Percentiles rank a stretch among this genome's conserved stretches.
These are phyloP conservation scores for Amphiprion percula DNA, from an alignment of 2,113 vertebrate species.

Conservation along the genomic window DNA sequence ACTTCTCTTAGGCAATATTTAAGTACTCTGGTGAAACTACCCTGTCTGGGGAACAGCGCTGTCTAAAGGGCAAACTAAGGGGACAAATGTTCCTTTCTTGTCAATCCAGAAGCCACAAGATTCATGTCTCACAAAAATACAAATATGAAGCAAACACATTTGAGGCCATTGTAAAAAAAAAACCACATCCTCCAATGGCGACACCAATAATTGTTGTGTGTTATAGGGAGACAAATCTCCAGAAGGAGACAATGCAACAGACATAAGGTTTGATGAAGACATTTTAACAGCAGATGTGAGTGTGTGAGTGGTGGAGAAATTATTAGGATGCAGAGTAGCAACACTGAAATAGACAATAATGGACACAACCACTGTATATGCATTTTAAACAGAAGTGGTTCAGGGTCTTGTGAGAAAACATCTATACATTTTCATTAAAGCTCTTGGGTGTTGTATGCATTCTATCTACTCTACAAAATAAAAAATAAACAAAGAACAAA, in stretches of 20 bases:
- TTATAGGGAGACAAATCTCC: no score
- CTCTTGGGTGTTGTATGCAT: constrained; percentile 26
- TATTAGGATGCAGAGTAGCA: background rate
- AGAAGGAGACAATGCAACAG: no score
- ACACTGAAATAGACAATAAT: background rate
- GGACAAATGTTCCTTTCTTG: background rate
- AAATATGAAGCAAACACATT: background rate
- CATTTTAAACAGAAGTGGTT: constrained; percentile 8
- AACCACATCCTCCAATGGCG: background rate
- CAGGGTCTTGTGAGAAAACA: constrained; percentile 17
- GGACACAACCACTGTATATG: background rate
- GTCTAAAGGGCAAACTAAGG: background rate
- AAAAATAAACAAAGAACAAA: constrained; percentile 37
- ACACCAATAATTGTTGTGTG: no score
- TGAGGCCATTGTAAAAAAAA: background rate
- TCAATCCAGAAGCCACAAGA: background rate
- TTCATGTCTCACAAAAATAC: background rate
- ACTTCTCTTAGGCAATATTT: no score
- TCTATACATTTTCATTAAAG: constrained; percentile 18
- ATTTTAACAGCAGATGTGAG: no score
- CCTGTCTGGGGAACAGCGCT: background rate
- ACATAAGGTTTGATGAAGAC: no score
- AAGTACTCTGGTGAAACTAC: background rate
- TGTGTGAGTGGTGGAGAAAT: no score
- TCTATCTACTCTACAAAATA: background rate